phyloP scores from a whole-genome alignment of 2,888 invertebrate species.

The Villa cingulata region DNA sequence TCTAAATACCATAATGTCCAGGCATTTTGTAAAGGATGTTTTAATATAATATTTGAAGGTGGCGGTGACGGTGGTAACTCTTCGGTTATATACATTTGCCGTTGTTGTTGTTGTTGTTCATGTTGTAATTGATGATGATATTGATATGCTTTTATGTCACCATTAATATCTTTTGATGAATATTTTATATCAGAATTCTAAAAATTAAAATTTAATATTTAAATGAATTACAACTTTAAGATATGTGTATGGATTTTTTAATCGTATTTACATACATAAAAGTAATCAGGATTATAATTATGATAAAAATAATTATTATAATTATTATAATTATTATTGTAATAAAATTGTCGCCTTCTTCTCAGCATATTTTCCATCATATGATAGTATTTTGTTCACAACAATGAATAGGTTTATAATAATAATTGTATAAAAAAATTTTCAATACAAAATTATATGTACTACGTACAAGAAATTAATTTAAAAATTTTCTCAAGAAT shows the following conservation, averaged over 20 bases:
- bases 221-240: too few relatives aligned
- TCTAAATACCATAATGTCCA: slow-evolving; percentile 99
- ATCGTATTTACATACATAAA: not conserved
- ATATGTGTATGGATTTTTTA: too few relatives aligned
- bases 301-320: not conserved
- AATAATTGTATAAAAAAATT: too few relatives aligned
- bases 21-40: slow-evolving; percentile 86
- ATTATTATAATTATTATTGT: not conserved
- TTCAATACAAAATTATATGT: too few relatives aligned
- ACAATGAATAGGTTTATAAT: too few relatives aligned
- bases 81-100: too few relatives aligned
- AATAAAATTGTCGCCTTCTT: not conserved
- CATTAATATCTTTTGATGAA: slow-evolving; percentile 2
- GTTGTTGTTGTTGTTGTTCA: slow-evolving; percentile 42
- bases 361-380: slow-evolving; percentile 3
- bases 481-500: too few relatives aligned
- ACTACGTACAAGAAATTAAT: too few relatives aligned
- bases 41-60: too few relatives aligned
- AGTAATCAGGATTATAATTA: not conserved
- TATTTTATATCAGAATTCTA: slow-evolving; percentile 4
- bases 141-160: slow-evolving; percentile 1
- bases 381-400: too few relatives aligned
- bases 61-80: too few relatives aligned
- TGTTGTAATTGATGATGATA: not conserved
- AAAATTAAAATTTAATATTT: too few relatives aligned